Evolutionary conservation across 2,888 invertebrate species (phyloP).

Genomic region (Ennomos erosarius): DNA sequence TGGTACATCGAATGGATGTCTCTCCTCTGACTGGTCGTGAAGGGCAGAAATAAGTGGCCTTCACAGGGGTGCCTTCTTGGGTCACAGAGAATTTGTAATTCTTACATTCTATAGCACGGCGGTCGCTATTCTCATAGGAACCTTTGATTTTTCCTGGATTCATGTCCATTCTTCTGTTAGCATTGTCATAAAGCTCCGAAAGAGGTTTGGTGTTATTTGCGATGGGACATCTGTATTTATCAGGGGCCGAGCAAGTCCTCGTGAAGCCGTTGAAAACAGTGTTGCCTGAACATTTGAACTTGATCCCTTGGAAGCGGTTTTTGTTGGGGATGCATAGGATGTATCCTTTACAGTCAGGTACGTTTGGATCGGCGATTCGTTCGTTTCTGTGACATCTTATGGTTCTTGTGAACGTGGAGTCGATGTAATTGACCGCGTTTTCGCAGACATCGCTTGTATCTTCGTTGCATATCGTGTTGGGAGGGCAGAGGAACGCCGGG

Average conservation of each 20-base stretch:
- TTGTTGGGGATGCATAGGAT: conserved; percentile 77
- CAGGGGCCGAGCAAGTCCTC: conserved; percentile 70
- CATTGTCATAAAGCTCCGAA: conserved; percentile 51
- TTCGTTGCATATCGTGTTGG: conserved; percentile 73
- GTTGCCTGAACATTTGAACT: conserved; percentile 74
- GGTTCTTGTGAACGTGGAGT: conserved; percentile 61
- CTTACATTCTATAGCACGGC: conserved; percentile 67
- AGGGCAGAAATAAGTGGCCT: conserved; percentile 75
- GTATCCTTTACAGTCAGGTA: conserved; percentile 77
- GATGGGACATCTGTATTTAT: conserved; percentile 71
- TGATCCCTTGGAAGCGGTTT: conserved; percentile 75
- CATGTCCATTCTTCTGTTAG: conserved; percentile 51
- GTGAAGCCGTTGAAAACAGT: conserved; percentile 75
- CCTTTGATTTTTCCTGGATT: conserved; percentile 35
- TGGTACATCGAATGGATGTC: conserved; percentile 64
- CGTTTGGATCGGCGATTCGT: conserved; percentile 72
- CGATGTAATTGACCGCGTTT: conserved; percentile 65
- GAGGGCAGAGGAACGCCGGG: conserved; percentile 71
- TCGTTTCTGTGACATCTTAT: conserved; percentile 70
- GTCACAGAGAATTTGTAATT: conserved; percentile 76
- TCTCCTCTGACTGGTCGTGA: conserved; percentile 65
- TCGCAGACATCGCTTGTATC: conserved; percentile 77
- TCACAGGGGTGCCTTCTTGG: conserved; percentile 60
- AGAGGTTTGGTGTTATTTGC: conserved; percentile 51
- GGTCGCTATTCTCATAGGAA: conserved; percentile 23